phyloP scores from a whole-genome alignment of 2,113 vertebrate species.

The Ophthalmolycus amberensis region DNA sequence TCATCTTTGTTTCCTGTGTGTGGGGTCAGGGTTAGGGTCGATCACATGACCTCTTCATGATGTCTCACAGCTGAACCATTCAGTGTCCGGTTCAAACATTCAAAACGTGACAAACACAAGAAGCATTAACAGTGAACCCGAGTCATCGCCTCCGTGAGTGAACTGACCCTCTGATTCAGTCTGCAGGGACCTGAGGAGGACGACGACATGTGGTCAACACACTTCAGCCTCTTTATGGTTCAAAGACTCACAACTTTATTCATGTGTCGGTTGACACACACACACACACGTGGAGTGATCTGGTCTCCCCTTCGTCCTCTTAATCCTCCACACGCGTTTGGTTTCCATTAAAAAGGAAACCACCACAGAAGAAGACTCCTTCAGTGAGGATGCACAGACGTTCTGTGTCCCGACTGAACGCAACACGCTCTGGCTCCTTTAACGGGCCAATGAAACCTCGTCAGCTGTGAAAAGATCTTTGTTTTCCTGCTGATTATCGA shows the following conservation, averaged over 20 bases:
- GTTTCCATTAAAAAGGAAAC: neutral
- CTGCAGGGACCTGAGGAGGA: constrained; percentile 76
- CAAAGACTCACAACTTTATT: constrained; percentile 1
- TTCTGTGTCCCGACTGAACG: constrained; percentile 15
- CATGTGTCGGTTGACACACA: neutral
- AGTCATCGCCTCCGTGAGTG: constrained; percentile 7
- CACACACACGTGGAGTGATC: neutral
- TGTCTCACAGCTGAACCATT: too few species aligned
- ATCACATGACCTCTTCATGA: too few species aligned
- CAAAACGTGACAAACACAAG: constrained; percentile 48
- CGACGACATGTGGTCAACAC: constrained; percentile 75
- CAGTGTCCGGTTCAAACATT: constrained; percentile 1
- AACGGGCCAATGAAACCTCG: constrained; percentile 60
- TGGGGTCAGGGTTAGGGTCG: too few species aligned
- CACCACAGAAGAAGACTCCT: constrained; percentile 4
- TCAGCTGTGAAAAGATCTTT: constrained; percentile 12
- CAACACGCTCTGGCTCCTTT: constrained; percentile 13
- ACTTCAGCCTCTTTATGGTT: neutral
- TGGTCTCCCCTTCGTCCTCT: neutral
- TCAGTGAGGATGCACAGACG: neutral
- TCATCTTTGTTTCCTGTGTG: too few species aligned
- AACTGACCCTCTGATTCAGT: constrained; percentile 59
- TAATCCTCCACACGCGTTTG: neutral
- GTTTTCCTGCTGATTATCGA: constrained; percentile 16
- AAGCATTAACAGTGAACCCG: constrained; percentile 57